Evolutionary conservation across 1,140 invertebrate species (phyloP), one percentile per base, ranked within the genome.

Genomic region (Cotesia vestalis): DNA sequence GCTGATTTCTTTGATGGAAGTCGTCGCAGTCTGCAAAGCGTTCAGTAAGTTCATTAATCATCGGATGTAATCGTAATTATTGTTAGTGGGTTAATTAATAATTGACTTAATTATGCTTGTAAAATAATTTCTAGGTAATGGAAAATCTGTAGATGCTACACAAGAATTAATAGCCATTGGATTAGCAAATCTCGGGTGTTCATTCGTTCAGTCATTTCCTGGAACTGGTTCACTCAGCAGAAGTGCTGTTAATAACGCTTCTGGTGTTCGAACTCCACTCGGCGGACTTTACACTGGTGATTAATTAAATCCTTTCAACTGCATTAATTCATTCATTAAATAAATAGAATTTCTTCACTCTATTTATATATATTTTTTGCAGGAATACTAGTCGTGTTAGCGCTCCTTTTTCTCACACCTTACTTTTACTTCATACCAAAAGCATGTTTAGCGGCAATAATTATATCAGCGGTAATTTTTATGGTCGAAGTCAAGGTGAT

Each of bases 161-260:
- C 94, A 96, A 82, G 94, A 96, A 88, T 88, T 96, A 77, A 89
- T 95, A 73, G 94, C 94, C 2, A 90, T 95, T 69, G 95, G 95
- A 52, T 78, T 93, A 9, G 91, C 91, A 72, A 97, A 97, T 82
- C 90, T 98, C 63, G 90, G 92, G 11, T 96, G 95, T 81, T 95
- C 94, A 0, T 96, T 98, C 85, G 91, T 97, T 62, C 92, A 92
- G 85, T 86, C 93, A 1, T 95, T 94, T 81, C 96, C 96, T 2
- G 91, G 94, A 0, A 94, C 94, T 11, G 96, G 94, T 46, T 94
- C 94, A 17, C 88, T 96, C 17, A 93, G 93, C 55, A 89, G 95
- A 76, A 95, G 95, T 76, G 96, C 96, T 52, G 95, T 98, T 0
- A 95, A 96, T 82, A 94, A 96, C 80, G 91, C 92, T 52, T 95